Evolutionary conservation across 2,797 vertebrate species (phyloP).

Genomic region (Sciaenops ocellatus): DNA sequence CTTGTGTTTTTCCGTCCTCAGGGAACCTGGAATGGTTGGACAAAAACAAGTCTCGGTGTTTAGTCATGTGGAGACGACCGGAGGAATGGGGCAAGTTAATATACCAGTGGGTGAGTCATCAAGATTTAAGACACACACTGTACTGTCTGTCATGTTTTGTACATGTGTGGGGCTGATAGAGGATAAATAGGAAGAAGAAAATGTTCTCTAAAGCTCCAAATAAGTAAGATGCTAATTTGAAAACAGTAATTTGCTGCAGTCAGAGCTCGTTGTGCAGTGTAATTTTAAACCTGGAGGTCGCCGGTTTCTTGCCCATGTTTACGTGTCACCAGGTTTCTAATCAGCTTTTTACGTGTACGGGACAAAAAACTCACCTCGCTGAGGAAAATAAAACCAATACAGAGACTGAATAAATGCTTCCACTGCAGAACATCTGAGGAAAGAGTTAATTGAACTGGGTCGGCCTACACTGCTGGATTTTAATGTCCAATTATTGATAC

Average conservation of each 20-base stretch:
- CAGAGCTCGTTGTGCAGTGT: background rate
- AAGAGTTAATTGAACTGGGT: no score
- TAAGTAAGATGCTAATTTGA: background rate
- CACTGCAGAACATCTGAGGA: background rate
- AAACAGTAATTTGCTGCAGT: background rate
- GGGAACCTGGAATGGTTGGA: constrained; percentile 98
- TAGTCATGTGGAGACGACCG: constrained; percentile 98
- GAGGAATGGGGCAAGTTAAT: constrained; percentile 99
- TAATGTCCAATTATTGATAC: no score
- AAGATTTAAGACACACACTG: background rate
- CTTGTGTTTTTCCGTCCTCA: constrained; percentile 68
- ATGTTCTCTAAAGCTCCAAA: constrained; percentile 17
- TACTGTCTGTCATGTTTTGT: background rate
- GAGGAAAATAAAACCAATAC: background rate
- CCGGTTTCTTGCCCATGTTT: background rate
- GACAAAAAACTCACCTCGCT: background rate
- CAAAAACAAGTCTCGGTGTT: constrained; percentile 97
- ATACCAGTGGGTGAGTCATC: constrained; percentile 95
- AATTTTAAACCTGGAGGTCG: background rate
- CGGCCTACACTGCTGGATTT: no score
- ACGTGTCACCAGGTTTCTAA: background rate
- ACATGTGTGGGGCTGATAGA: constrained; percentile 2
- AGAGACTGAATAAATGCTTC: background rate
- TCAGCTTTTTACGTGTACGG: background rate
- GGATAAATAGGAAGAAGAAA: constrained; percentile 8